A percentile compares a stretch with the other conserved stretches of the same genome.
These are phyloP conservation scores for Amia ocellicauda DNA, from an alignment of 2,113 vertebrate species.

Conservation along the genomic window DNA sequence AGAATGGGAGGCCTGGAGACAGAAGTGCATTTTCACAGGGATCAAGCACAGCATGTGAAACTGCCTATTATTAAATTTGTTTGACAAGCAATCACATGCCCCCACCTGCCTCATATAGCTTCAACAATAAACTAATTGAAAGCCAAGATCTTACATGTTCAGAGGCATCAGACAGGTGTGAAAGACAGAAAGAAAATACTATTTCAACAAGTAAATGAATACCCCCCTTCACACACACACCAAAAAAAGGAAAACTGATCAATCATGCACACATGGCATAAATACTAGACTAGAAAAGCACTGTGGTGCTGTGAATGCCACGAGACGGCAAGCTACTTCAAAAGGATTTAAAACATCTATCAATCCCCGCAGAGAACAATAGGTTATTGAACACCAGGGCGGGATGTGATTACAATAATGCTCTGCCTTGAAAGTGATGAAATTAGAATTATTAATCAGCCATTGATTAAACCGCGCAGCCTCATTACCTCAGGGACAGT, in stretches of 20 bases:
- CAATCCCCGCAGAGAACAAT: slow-evolving; percentile 15
- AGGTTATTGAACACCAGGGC: slow-evolving; percentile 37
- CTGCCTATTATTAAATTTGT: slow-evolving; percentile 35
- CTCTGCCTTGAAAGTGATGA: slow-evolving; percentile 28
- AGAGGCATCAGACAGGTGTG: slow-evolving; percentile 32
- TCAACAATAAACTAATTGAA: slow-evolving; percentile 30
- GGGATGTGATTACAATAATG: slow-evolving; percentile 33
- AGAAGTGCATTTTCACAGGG: slow-evolving; percentile 15
- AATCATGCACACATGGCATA: slow-evolving; percentile 35
- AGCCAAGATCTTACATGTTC: slow-evolving; percentile 8
- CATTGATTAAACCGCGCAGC: slow-evolving; percentile 44
- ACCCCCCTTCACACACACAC: too few species aligned
- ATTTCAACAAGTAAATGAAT: slow-evolving; percentile 29
- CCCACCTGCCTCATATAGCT: slow-evolving; percentile 31
- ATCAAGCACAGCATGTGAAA: slow-evolving; percentile 25
- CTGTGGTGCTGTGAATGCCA: slow-evolving; percentile 27
- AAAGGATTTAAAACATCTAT: slow-evolving; percentile 22
- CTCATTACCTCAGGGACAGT: slow-evolving; percentile 44
- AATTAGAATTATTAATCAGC: slow-evolving; percentile 47
- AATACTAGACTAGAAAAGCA: slow-evolving; percentile 31
- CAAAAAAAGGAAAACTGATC: slow-evolving; percentile 17
- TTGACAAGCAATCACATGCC: slow-evolving; percentile 33
- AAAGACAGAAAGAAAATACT: slow-evolving; percentile 34
- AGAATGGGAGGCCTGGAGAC: slow-evolving; percentile 4
- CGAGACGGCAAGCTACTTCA: slow-evolving; percentile 26